These are phyloP conservation scores for Teleopsis dalmanni DNA, from an alignment of 1,140 invertebrate genomes.

Conservation along the genomic window DNA sequence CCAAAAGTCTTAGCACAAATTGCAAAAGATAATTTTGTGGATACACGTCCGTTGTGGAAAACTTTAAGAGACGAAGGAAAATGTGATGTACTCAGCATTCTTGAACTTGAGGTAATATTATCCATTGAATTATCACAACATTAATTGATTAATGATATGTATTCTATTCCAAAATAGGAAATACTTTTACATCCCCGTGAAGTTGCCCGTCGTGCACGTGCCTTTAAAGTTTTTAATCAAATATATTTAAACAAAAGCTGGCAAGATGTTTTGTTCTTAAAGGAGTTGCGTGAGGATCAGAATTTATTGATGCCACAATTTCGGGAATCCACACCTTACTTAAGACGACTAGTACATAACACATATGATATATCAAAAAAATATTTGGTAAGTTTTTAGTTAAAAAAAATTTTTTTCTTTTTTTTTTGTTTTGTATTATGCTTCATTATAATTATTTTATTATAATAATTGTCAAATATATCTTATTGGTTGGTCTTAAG, in stretches of 20 bases:
- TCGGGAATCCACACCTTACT: constrained; percentile 3
- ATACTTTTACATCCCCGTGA: constrained; percentile 26
- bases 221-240: constrained; percentile 29
- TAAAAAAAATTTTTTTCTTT: neutral
- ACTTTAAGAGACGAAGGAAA: constrained; percentile 14
- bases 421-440: neutral
- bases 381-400: constrained; percentile 10
- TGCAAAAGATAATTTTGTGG: constrained; percentile 1
- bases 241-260: constrained; percentile 28
- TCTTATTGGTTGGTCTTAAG: too few relatives aligned
- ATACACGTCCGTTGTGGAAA: constrained; percentile 21
- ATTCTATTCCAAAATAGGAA: neutral
- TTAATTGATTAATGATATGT: neutral
- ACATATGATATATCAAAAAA: constrained; percentile 30
- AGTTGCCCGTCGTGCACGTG: constrained; percentile 21
- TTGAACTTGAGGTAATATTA: constrained; percentile 14
- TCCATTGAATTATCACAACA: neutral
- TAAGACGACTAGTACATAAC: constrained; percentile 12
- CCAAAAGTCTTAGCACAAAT: constrained; percentile 14
- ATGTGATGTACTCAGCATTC: constrained; percentile 30
- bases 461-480: too few relatives aligned
- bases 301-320: constrained; percentile 13
- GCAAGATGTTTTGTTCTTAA: constrained; percentile 32
- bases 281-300: constrained; percentile 18
- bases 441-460: too few relatives aligned